Conservation (phyloP, 2,113 vertebrate genomes). For the Elaphurus davidianus region DNA sequence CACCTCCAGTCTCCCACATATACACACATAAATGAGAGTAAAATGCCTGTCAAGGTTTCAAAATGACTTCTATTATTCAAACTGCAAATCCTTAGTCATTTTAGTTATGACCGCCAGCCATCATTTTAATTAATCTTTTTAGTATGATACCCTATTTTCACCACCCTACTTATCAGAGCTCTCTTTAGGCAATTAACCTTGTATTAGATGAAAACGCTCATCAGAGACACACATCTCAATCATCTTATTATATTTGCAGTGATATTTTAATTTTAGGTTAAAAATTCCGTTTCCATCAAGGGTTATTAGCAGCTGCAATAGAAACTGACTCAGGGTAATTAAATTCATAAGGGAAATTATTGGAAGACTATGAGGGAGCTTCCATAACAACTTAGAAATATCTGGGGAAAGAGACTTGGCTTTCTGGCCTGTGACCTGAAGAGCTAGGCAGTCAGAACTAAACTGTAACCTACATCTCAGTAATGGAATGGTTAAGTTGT, state of each 20-base stretch:
- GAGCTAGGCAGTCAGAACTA: neutral
- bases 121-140: slow-evolving; percentile 31
- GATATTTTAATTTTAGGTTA: slow-evolving; percentile 52
- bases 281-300: slow-evolving; percentile 6
- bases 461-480: neutral
- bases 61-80: neutral
- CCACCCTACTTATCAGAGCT: slow-evolving; percentile 32
- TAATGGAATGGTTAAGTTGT: neutral
- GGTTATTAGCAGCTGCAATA: slow-evolving; percentile 22
- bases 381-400: neutral
- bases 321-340: neutral
- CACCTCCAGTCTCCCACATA: neutral
- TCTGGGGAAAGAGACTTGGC: neutral
- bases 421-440: neutral
- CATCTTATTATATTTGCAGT: neutral
- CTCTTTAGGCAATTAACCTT: slow-evolving; percentile 57
- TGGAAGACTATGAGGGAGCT: neutral
- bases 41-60: neutral
- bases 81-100: neutral
- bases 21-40: neutral
- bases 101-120: slow-evolving; percentile 16
- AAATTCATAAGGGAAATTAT: neutral
- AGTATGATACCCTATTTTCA: slow-evolving; percentile 9
- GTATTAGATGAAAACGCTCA: slow-evolving; percentile 14
- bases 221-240: slow-evolving; percentile 38